Evolutionary conservation across 1,140 invertebrate species (phyloP), one percentile per base, ranked within the genome.

Genomic region (Heterodera carotae): DNA sequence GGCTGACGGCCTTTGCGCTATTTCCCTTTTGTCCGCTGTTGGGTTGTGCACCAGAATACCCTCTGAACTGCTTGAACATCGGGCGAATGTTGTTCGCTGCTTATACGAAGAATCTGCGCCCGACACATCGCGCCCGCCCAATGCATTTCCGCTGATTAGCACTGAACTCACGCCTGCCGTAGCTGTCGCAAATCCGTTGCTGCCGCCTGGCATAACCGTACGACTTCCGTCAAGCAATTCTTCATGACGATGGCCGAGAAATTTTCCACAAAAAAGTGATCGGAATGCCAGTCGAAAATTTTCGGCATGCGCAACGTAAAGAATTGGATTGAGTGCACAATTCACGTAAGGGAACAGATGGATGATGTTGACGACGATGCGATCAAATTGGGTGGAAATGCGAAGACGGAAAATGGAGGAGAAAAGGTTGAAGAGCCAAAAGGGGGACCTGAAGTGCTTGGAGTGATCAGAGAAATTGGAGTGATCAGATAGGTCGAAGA

Each of bases 361-460:
- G 68, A 88, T 88, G 31, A 87, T 83, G 67, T 87, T 87, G 43
- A 88, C 84, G 29, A 87, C 77, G 39, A 87, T 84, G 25, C 85
- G 80, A 70, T 87, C 84, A 62, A 87, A 86, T 73, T 81, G 81
- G 15, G 85, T 88, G 4, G 80, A 81, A 25, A 88, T 85, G 56
- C 86, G 75, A n/a, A 83, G 68, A 12, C 83, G 79, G 60, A 87
- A 87, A 18, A 86, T 83, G 25, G 86, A 83, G 60, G 82, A 81
- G 77, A 86, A 88, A 29, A 86, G 70, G 64, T 86, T 86, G 80
- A 86, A 86, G 2, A 87, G 77, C 85, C 85, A 86, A 71, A 86
- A 86, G 12, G 86, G 86, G 7, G 86, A 83, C 85, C 83, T 86
- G 48, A 75, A 84, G 48, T 3, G 31, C 10, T 12, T 3, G 36